Percentiles rank a stretch among this genome's conserved stretches.
These are phyloP conservation scores for Rhabdornis inornatus DNA, from an alignment of 2,113 vertebrate genomes.

Conservation along the genomic window DNA sequence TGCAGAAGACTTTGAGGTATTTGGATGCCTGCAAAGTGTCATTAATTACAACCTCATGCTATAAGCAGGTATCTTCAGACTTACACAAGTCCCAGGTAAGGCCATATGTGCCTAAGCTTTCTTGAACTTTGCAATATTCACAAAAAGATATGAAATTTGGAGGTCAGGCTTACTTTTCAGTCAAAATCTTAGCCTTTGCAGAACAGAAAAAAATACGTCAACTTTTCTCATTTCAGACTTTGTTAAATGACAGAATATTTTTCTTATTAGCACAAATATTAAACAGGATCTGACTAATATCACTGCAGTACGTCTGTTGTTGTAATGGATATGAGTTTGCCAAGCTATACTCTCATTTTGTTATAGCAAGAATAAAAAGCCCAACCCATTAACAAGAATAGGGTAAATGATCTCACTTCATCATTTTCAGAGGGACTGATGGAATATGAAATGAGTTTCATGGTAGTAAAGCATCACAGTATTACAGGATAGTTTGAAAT, in stretches of 20 bases:
- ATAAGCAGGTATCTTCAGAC: background rate
- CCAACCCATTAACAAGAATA: constrained; percentile 55
- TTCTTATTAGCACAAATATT: constrained; percentile 58
- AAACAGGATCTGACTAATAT: constrained; percentile 46
- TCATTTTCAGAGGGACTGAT: constrained; percentile 70
- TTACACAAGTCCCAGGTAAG: background rate
- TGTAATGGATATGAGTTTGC: constrained; percentile 52
- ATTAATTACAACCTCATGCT: background rate
- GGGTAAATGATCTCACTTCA: constrained; percentile 67
- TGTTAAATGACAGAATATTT: constrained; percentile 42
- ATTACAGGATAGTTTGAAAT: constrained; percentile 57
- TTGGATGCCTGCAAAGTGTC: background rate
- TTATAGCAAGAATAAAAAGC: constrained; percentile 58
- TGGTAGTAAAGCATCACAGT: constrained; percentile 40
- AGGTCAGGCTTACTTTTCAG: background rate
- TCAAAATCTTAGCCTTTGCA: background rate
- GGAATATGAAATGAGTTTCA: constrained; percentile 73
- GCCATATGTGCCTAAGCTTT: background rate
- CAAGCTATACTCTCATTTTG: constrained; percentile 28
- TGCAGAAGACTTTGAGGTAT: background rate
- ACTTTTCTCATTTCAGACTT: background rate
- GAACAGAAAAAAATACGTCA: background rate
- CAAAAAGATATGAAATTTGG: background rate
- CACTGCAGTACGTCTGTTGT: constrained; percentile 24
- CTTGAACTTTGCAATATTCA: background rate